phyloP scores from a whole-genome alignment of 1,140 invertebrate genomes.

The Lepidurus arcticus region DNA sequence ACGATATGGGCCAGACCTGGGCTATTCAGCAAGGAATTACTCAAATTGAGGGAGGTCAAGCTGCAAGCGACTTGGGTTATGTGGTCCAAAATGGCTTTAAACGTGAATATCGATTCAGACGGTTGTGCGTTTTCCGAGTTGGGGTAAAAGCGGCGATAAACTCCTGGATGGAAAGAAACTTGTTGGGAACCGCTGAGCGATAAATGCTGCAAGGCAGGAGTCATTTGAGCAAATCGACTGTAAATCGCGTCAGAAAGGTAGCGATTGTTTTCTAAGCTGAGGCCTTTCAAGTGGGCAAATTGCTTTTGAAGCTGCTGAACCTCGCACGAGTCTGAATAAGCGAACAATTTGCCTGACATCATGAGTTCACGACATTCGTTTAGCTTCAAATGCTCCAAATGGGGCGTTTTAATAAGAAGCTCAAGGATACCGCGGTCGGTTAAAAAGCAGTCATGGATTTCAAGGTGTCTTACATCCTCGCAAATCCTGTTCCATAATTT shows the following conservation, averaged over 20 bases:
- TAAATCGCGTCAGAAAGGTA: slow-evolving; percentile 65
- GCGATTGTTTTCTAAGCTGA: slow-evolving; percentile 59
- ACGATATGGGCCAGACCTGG: slow-evolving; percentile 52
- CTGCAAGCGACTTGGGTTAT: slow-evolving; percentile 49
- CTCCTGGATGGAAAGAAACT: slow-evolving; percentile 60
- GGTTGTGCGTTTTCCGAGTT: slow-evolving; percentile 46
- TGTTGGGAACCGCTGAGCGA: slow-evolving; percentile 56
- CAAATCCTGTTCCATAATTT: slow-evolving; percentile 36
- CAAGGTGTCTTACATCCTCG: slow-evolving; percentile 42
- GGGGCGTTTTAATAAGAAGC: slow-evolving; percentile 51
- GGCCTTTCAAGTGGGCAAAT: slow-evolving; percentile 52
- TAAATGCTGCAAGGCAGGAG: slow-evolving; percentile 54
- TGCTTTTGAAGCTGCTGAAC: slow-evolving; percentile 44
- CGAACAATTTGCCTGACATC: slow-evolving; percentile 62
- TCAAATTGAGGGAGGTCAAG: slow-evolving; percentile 57
- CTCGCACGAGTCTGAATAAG: slow-evolving; percentile 51
- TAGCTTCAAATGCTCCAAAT: slow-evolving; percentile 54
- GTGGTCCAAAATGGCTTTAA: slow-evolving; percentile 56
- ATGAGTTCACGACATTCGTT: slow-evolving; percentile 60
- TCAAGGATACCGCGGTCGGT: slow-evolving; percentile 55
- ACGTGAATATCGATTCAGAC: slow-evolving; percentile 62
- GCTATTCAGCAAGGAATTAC: slow-evolving; percentile 59
- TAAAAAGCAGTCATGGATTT: slow-evolving; percentile 54
- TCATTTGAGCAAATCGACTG: slow-evolving; percentile 55
- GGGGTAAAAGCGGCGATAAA: slow-evolving; percentile 61